Evolutionary conservation across 2,888 invertebrate genomes (phyloP).

Genomic region (Alviniconcha strummeri): DNA sequence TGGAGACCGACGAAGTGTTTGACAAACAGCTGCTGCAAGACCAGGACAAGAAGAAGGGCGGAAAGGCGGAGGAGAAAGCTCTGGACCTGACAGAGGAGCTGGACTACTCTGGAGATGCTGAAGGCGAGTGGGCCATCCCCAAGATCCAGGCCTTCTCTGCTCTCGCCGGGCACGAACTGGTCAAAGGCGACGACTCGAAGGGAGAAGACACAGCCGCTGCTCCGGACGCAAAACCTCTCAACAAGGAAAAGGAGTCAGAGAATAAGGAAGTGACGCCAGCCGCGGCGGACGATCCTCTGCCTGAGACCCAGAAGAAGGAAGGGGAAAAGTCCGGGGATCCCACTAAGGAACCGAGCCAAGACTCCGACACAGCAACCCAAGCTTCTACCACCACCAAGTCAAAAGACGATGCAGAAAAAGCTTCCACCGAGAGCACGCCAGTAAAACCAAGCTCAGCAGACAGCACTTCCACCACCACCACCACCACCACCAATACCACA

Average conservation of each 20-base stretch:
- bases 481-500: neutral
- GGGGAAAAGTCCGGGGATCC: no score
- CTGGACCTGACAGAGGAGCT: neutral
- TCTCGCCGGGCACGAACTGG: neutral
- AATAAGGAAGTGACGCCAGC: no score
- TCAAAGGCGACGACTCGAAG: neutral
- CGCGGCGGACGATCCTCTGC: no score
- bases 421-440: neutral
- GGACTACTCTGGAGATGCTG: conserved; percentile 14
- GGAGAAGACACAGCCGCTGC: neutral
- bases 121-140: neutral
- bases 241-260: neutral
- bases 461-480: no score
- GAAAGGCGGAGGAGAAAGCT: neutral
- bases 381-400: conserved; percentile 3
- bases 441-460: neutral
- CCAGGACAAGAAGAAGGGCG: neutral
- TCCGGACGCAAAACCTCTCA: neutral
- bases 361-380: neutral
- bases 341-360: neutral
- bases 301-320: no score
- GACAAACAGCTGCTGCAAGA: neutral
- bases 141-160: neutral
- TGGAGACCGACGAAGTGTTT: neutral
- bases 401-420: neutral